Evolutionary conservation across 1,140 invertebrate species (phyloP).

Genomic region (Anadara kagoshimensis): DNA sequence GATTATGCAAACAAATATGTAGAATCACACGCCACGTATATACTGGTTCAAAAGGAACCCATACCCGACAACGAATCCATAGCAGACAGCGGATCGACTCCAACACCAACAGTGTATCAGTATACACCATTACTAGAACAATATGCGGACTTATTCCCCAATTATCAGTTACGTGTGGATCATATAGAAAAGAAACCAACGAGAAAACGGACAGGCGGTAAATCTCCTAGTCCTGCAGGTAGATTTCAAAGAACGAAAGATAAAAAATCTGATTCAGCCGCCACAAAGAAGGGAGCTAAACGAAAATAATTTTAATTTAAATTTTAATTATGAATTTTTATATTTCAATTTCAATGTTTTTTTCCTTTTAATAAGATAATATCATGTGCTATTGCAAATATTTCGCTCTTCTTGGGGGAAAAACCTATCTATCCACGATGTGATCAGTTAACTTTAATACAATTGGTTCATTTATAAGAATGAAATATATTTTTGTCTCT

Average conservation of each 20-base stretch:
- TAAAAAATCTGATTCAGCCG: conserved; percentile 14
- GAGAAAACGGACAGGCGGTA: conserved; percentile 41
- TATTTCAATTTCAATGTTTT: no score
- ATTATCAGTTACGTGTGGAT: conserved; percentile 63
- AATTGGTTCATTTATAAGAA: no score
- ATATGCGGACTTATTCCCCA: conserved; percentile 61
- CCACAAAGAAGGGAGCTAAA: conserved; percentile 11
- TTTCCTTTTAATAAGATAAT: no score
- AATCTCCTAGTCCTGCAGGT: conserved; percentile 68
- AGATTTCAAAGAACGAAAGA: conserved; percentile 36
- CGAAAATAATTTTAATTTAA: no score
- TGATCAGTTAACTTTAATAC: no score
- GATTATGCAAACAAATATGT: conserved; percentile 65
- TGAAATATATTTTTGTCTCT: no score
- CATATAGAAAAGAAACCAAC: conserved; percentile 56
- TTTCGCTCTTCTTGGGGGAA: no score
- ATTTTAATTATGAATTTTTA: no score
- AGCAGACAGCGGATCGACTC: conserved; percentile 34
- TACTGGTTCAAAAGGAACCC: conserved; percentile 63
- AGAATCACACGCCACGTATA: conserved; percentile 60
- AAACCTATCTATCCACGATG: no score
- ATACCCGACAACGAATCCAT: conserved; percentile 36
- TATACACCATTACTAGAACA: conserved; percentile 63
- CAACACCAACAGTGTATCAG: conserved; percentile 45
- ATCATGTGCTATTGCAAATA: no score